Percentiles rank a stretch among this genome's conserved stretches.
Evolutionary conservation across 2,797 vertebrate genomes (phyloP).

Genomic region (Lacerta agilis): DNA sequence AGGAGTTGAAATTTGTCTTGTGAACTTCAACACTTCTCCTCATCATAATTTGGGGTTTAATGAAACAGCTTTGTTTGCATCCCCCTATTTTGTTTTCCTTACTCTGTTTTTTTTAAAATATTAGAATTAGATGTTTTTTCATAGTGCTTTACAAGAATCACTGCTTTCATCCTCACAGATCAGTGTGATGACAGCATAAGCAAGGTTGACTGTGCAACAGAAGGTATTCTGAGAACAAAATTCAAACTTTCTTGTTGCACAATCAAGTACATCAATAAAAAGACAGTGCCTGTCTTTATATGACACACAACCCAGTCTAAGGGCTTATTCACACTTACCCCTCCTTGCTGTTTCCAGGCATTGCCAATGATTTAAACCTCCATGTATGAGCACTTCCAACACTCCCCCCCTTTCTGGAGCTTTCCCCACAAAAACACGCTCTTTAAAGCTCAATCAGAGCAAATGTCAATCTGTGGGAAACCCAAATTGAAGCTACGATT

Average conservation of each 20-base stretch:
- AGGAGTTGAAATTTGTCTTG: neutral
- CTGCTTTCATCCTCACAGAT: neutral
- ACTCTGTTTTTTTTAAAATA: neutral
- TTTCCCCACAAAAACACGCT: too few relatives aligned
- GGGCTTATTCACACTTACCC: too few relatives aligned
- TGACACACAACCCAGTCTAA: neutral
- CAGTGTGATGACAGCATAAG: neutral
- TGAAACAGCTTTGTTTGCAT: neutral
- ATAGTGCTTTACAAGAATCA: neutral
- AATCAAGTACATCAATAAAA: too few relatives aligned
- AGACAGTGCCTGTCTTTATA: neutral
- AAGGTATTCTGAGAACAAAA: neutral
- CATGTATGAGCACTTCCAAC: too few relatives aligned
- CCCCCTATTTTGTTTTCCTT: neutral
- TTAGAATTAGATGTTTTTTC: neutral
- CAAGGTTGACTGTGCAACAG: neutral
- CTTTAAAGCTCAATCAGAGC: too few relatives aligned
- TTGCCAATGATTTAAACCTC: too few relatives aligned
- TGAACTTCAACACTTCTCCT: neutral
- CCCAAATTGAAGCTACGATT: neutral
- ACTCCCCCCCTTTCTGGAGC: too few relatives aligned
- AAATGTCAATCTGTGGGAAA: neutral
- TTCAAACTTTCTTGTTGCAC: neutral
- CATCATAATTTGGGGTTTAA: neutral
- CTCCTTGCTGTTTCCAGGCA: too few relatives aligned